Evolutionary conservation across 2,888 invertebrate genomes (phyloP).

Genomic region (Scaeva pyrastri): DNA sequence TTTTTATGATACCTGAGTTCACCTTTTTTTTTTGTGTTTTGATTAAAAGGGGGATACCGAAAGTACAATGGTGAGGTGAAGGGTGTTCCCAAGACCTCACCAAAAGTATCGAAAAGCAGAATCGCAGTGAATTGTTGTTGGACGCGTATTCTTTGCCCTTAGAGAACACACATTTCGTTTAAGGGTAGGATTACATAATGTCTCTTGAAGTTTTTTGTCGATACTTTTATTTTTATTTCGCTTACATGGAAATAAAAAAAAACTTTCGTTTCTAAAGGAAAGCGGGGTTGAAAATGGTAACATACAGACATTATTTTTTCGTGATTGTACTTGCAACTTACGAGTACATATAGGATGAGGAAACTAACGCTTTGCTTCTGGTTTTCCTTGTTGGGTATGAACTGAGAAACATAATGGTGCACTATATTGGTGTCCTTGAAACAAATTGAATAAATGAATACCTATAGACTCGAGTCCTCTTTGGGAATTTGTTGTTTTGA

Average conservation of each 20-base stretch:
- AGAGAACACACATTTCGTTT: conserved; percentile 2
- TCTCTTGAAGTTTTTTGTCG: background rate
- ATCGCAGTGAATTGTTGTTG: background rate
- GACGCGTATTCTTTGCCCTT: background rate
- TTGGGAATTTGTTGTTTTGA: background rate
- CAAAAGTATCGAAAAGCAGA: background rate
- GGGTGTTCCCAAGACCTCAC: conserved; percentile 1
- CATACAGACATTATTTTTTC: conserved; percentile 25
- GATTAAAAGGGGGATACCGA: no score
- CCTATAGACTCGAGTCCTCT: background rate
- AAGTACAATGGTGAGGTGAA: no score
- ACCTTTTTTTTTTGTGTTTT: no score
- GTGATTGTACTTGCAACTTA: conserved; percentile 3
- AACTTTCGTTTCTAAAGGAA: conserved; percentile 16
- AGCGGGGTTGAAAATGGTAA: conserved; percentile 22
- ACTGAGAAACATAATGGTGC: background rate
- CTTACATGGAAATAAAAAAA: background rate
- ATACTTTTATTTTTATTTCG: no score
- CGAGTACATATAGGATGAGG: background rate
- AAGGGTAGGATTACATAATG: conserved; percentile 35
- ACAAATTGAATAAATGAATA: conserved; percentile 8
- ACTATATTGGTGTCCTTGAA: conserved; percentile 11
- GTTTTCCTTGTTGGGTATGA: background rate
- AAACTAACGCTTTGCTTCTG: conserved; percentile 9
- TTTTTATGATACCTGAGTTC: conserved; percentile 5